Conservation (phyloP, 1,140 invertebrate species). For the Amyelois transitella region DNA sequence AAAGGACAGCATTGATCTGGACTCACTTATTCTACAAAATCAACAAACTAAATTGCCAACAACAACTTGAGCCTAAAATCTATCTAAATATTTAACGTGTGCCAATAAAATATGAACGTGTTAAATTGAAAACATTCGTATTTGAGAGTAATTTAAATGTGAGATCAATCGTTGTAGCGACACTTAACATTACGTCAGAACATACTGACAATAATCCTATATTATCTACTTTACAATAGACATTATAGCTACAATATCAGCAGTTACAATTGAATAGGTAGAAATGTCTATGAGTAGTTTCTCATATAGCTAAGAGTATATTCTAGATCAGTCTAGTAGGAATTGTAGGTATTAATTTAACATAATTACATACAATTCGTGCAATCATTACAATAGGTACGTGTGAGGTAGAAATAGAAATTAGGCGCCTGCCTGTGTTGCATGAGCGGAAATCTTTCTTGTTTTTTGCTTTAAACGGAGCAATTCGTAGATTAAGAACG, state of each 20-base stretch:
- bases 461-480: neutral
- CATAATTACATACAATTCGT: constrained; percentile 32
- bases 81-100: constrained; percentile 49
- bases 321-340: constrained; percentile 67
- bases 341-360: constrained; percentile 51
- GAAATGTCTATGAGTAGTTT: constrained; percentile 33
- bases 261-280: constrained; percentile 27
- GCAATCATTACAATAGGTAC: constrained; percentile 30
- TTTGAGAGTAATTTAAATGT: constrained; percentile 24
- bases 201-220: constrained; percentile 19
- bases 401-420: constrained; percentile 44
- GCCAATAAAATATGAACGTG: constrained; percentile 65
- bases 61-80: constrained; percentile 41
- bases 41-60: constrained; percentile 31
- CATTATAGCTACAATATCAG: constrained; percentile 14
- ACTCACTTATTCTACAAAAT: constrained; percentile 19
- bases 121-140: constrained; percentile 49
- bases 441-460: neutral
- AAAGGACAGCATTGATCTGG: neutral
- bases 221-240: constrained; percentile 18
- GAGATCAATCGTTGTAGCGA: constrained; percentile 60
- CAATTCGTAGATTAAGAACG: neutral
- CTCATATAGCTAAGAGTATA: constrained; percentile 50
- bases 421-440: constrained; percentile 8
- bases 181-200: constrained; percentile 33